phyloP scores from a whole-genome alignment of 1,140 invertebrate genomes.

The Anthonomus grandis region DNA sequence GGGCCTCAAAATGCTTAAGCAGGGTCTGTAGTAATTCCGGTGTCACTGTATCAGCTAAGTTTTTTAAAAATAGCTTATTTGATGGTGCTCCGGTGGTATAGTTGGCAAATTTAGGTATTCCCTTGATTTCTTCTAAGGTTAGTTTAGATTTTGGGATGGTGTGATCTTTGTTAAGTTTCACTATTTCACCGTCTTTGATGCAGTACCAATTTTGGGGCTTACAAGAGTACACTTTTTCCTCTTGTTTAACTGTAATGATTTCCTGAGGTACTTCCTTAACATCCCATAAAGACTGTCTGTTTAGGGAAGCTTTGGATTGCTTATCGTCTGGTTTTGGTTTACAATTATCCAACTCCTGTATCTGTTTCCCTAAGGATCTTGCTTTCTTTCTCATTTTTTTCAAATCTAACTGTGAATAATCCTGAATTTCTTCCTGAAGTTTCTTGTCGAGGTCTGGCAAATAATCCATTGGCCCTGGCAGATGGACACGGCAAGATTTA shows the following conservation, averaged over 20 bases:
- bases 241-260: slow-evolving; percentile 23
- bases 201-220: slow-evolving; percentile 43
- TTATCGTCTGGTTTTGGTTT: background rate
- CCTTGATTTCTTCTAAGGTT: slow-evolving; percentile 50
- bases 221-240: slow-evolving; percentile 38
- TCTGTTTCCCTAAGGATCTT: slow-evolving; percentile 25
- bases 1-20: slow-evolving; percentile 35
- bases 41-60: slow-evolving; percentile 48
- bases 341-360: slow-evolving; percentile 12
- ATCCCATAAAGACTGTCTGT: slow-evolving; percentile 31
- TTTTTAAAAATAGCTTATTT: slow-evolving; percentile 55
- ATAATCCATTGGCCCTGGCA: slow-evolving; percentile 41
- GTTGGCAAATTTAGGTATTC: slow-evolving; percentile 52
- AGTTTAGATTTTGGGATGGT: slow-evolving; percentile 37
- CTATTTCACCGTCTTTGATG: slow-evolving; percentile 46
- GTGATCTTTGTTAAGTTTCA: slow-evolving; percentile 35
- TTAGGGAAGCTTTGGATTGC: background rate
- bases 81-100: slow-evolving; percentile 50
- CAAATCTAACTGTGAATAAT: slow-evolving; percentile 17
- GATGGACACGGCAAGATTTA: slow-evolving; percentile 7
- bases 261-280: slow-evolving; percentile 18
- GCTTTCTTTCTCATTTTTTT: slow-evolving; percentile 34
- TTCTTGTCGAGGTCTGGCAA: slow-evolving; percentile 41
- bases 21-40: slow-evolving; percentile 50
- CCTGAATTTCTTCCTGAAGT: slow-evolving; percentile 35